Conservation (phyloP, 2,888 invertebrate species). For the Therioaphis trifolii region DNA sequence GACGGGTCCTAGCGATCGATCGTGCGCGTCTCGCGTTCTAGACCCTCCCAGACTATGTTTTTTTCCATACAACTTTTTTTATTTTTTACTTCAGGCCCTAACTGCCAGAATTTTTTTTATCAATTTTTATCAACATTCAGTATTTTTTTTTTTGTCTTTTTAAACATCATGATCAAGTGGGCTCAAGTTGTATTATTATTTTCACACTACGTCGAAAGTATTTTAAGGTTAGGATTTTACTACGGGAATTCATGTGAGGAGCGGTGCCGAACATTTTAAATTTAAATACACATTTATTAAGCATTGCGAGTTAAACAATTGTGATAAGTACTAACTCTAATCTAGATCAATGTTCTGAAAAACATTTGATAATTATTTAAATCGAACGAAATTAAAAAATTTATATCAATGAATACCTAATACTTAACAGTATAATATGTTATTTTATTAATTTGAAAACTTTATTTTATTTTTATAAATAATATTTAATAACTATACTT, state of each 20-base stretch:
- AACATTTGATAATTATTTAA: too few species aligned
- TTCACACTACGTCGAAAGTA: neutral
- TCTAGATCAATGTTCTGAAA: too few species aligned
- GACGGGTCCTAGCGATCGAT: slow-evolving; percentile 56
- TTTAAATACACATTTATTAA: too few species aligned
- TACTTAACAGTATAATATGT: too few species aligned
- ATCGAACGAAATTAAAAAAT: too few species aligned
- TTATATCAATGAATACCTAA: too few species aligned
- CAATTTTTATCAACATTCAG: too few species aligned
- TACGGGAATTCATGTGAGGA: neutral
- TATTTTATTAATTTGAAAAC: too few species aligned
- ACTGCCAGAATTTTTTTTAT: neutral
- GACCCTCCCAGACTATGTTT: slow-evolving; percentile 34
- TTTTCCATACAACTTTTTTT: slow-evolving; percentile 2
- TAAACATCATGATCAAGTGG: neutral
- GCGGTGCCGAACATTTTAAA: neutral
- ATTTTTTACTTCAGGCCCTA: slow-evolving; percentile 28
- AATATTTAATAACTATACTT: too few species aligned
- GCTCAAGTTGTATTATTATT: neutral
- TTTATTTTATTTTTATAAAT: too few species aligned
- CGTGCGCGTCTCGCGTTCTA: slow-evolving; percentile 42
- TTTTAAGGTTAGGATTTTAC: neutral
- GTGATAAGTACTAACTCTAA: too few species aligned
- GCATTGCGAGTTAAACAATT: too few species aligned
- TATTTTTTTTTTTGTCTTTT: neutral